phyloP scores from a whole-genome alignment of 2,888 invertebrate genomes.

The Hydrotaea cyrtoneurina region DNA sequence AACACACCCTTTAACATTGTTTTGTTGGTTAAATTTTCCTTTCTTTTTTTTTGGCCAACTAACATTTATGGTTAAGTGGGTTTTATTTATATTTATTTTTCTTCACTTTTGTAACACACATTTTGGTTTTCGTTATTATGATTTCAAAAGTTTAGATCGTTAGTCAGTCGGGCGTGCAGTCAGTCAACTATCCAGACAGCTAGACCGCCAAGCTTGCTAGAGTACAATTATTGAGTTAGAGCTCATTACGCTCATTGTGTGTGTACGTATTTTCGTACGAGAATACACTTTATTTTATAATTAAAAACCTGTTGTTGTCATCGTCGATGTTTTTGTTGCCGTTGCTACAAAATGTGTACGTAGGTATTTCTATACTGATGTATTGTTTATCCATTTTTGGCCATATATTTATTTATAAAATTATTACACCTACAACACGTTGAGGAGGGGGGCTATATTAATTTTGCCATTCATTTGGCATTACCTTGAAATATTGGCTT shows the following conservation, averaged over 20 bases:
- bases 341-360: neutral
- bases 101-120: neutral
- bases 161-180: conserved; percentile 6
- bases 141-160: neutral
- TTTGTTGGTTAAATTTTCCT: conserved; percentile 18
- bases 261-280: neutral
- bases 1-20: conserved; percentile 8
- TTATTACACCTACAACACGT: too few relatives aligned
- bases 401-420: neutral
- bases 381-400: neutral
- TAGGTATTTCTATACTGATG: neutral
- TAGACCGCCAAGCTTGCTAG: neutral
- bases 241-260: conserved; percentile 20
- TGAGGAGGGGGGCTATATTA: too few relatives aligned
- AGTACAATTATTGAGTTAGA: conserved; percentile 10
- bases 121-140: neutral
- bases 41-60: conserved; percentile 31
- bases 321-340: neutral
- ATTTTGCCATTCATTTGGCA: too few relatives aligned
- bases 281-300: neutral
- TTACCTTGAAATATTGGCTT: too few relatives aligned
- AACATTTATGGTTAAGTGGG: conserved; percentile 39
- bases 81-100: conserved; percentile 16
- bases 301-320: conserved; percentile 14
- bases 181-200: conserved; percentile 6